Percentiles rank a stretch among this genome's conserved stretches.
These are phyloP conservation scores for Cheilosia pagana DNA, from an alignment of 2,888 invertebrate genomes.

Conservation along the genomic window DNA sequence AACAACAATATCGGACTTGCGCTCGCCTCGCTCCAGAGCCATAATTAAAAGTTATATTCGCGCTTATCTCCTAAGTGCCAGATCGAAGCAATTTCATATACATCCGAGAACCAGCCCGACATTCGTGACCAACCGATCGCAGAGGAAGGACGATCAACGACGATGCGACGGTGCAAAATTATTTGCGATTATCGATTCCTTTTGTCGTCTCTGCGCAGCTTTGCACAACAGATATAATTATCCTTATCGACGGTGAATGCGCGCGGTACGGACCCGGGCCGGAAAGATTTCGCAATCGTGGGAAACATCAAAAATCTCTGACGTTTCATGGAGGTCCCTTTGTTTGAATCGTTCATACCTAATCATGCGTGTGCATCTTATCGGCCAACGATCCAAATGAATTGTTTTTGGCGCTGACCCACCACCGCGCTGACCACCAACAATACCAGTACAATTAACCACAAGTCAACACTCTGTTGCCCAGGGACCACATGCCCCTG, in stretches of 20 bases:
- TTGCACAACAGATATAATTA: slow-evolving; percentile 67
- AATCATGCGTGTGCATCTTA: slow-evolving; percentile 47
- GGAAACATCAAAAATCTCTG: slow-evolving; percentile 69
- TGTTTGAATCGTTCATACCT: slow-evolving; percentile 30
- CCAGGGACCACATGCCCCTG: neutral
- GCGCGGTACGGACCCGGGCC: neutral
- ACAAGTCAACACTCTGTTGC: slow-evolving; percentile 21
- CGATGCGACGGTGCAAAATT: slow-evolving; percentile 49
- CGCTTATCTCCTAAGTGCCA: slow-evolving; percentile 72
- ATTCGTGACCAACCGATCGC: slow-evolving; percentile 65
- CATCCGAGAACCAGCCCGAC: slow-evolving; percentile 4
- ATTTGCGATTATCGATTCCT: slow-evolving; percentile 73
- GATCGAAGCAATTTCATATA: slow-evolving; percentile 59
- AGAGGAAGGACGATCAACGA: slow-evolving; percentile 12
- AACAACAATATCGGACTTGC: slow-evolving; percentile 55
- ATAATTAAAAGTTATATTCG: slow-evolving; percentile 73
- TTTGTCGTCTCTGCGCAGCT: slow-evolving; percentile 61
- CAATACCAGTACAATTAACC: slow-evolving; percentile 41
- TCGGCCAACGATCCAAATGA: slow-evolving; percentile 58
- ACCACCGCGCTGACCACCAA: slow-evolving; percentile 27
- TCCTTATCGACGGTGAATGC: slow-evolving; percentile 53
- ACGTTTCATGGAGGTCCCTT: slow-evolving; percentile 71
- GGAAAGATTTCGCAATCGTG: slow-evolving; percentile 59
- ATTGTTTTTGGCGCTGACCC: slow-evolving; percentile 52
- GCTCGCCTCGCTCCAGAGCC: slow-evolving; percentile 46